A percentile compares a stretch with the other conserved stretches of the same genome.
phyloP scores from a whole-genome alignment of 1,140 invertebrate species.

The Zaprionus gabonicus region DNA sequence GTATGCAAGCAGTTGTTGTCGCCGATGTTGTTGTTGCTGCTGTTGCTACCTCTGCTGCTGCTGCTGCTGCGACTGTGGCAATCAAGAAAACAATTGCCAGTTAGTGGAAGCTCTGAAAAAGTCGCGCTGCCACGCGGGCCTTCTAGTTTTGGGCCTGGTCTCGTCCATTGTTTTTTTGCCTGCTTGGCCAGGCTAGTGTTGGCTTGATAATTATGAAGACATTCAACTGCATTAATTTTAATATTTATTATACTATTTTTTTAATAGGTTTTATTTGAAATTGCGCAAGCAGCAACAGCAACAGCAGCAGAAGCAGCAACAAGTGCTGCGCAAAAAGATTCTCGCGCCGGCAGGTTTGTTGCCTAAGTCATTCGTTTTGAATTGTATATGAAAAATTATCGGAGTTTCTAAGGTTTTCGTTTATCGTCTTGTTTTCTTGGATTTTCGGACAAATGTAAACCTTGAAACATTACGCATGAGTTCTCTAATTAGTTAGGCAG shows the following conservation, averaged over 20 bases:
- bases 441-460: slow-evolving; percentile 44
- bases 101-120: slow-evolving; percentile 53
- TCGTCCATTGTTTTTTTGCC: slow-evolving; percentile 46
- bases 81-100: slow-evolving; percentile 63
- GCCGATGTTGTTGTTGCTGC: slow-evolving; percentile 46
- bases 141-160: slow-evolving; percentile 55
- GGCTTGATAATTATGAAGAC: slow-evolving; percentile 67
- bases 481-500: slow-evolving; percentile 52
- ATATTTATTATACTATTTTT: slow-evolving; percentile 68
- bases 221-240: slow-evolving; percentile 73
- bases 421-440: neutral
- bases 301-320: slow-evolving; percentile 5
- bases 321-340: slow-evolving; percentile 13
- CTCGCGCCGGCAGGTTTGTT: slow-evolving; percentile 49
- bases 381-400: slow-evolving; percentile 14
- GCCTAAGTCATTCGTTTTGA: slow-evolving; percentile 39
- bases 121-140: slow-evolving; percentile 26
- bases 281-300: slow-evolving; percentile 26
- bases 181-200: slow-evolving; percentile 22
- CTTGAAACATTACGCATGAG: slow-evolving; percentile 74
- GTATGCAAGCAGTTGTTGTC: slow-evolving; percentile 48
- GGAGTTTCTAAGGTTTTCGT: neutral
- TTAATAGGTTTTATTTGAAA: slow-evolving; percentile 55
- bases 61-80: slow-evolving; percentile 65
- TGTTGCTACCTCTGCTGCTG: slow-evolving; percentile 44